A percentile compares a stretch with the other conserved stretches of the same genome.
phyloP scores from a whole-genome alignment of 2,888 invertebrate species.

The Eristalis tenax region DNA sequence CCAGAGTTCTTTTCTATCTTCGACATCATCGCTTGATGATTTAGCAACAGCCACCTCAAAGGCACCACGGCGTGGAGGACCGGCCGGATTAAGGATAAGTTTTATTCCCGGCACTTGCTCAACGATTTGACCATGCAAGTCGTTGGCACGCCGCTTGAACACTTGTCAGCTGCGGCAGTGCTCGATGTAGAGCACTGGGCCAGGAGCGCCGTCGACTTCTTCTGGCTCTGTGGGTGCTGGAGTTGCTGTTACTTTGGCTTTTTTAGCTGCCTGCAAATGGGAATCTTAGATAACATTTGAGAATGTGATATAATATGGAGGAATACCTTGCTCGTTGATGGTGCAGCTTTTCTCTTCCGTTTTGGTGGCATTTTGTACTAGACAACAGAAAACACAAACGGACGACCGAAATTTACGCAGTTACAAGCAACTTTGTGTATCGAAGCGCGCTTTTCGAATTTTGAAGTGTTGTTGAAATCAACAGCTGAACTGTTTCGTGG shows the following conservation, averaged over 20 bases:
- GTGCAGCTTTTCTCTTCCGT: slow-evolving; percentile 69
- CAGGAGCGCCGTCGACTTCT: neutral
- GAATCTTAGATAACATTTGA: neutral
- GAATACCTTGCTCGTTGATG: slow-evolving; percentile 48
- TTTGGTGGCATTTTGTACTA: slow-evolving; percentile 73
- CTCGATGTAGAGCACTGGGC: slow-evolving; percentile 78
- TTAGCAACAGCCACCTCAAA: slow-evolving; percentile 77
- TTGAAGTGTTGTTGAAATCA: neutral
- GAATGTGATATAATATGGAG: neutral
- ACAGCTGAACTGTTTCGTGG: neutral
- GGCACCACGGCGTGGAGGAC: slow-evolving; percentile 77
- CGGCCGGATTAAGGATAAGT: slow-evolving; percentile 76
- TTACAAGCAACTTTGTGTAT: neutral
- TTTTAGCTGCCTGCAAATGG: slow-evolving; percentile 37
- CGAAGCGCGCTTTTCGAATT: neutral
- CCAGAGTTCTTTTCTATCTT: slow-evolving; percentile 75
- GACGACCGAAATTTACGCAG: slow-evolving; percentile 43
- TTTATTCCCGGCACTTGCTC: slow-evolving; percentile 73
- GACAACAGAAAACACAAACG: slow-evolving; percentile 43
- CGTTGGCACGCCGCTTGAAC: slow-evolving; percentile 78
- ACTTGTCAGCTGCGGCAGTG: slow-evolving; percentile 80
- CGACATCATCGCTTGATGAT: slow-evolving; percentile 64
- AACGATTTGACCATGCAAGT: slow-evolving; percentile 75
- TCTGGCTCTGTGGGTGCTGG: neutral
- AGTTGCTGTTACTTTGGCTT: slow-evolving; percentile 32